Evolutionary conservation across 2,888 invertebrate species (phyloP).

Genomic region (Leucania comma): DNA sequence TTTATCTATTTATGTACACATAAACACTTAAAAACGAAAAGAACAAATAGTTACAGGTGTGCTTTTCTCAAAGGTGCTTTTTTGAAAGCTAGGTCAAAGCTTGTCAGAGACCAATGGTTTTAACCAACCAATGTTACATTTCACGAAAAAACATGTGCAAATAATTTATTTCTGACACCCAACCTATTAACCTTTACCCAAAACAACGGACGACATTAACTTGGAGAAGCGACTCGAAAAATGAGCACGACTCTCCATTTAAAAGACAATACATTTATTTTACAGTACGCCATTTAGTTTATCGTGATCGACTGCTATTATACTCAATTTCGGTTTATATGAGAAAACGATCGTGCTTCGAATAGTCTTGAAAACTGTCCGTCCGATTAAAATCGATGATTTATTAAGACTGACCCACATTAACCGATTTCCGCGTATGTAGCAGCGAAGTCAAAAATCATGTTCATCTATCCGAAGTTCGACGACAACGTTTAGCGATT

Average conservation of each 20-base stretch:
- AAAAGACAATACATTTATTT: constrained; percentile 49
- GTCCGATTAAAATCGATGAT: constrained; percentile 69
- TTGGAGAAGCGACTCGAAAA: constrained; percentile 42
- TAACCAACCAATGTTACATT: constrained; percentile 30
- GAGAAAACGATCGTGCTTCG: constrained; percentile 75
- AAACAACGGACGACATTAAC: constrained; percentile 45
- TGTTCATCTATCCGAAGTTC: constrained; percentile 62
- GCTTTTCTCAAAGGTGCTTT: no score
- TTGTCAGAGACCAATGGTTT: constrained; percentile 32
- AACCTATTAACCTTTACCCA: constrained; percentile 62
- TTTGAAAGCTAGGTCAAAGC: no score
- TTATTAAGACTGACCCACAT: constrained; percentile 80
- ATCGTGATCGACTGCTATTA: constrained; percentile 68
- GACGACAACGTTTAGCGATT: constrained; percentile 79
- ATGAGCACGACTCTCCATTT: constrained; percentile 44
- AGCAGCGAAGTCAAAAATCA: constrained; percentile 71
- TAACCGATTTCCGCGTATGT: constrained; percentile 76
- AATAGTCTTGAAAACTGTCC: constrained; percentile 73
- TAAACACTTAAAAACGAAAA: no score
- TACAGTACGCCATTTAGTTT: constrained; percentile 55
- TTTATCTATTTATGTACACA: no score
- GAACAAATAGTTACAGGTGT: no score
- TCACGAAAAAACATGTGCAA: constrained; percentile 50
- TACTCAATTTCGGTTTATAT: constrained; percentile 66
- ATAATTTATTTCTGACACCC: constrained; percentile 59